Evolutionary conservation across 2,797 vertebrate genomes (phyloP).

Genomic region (Mormyrus proboscirostris): DNA sequence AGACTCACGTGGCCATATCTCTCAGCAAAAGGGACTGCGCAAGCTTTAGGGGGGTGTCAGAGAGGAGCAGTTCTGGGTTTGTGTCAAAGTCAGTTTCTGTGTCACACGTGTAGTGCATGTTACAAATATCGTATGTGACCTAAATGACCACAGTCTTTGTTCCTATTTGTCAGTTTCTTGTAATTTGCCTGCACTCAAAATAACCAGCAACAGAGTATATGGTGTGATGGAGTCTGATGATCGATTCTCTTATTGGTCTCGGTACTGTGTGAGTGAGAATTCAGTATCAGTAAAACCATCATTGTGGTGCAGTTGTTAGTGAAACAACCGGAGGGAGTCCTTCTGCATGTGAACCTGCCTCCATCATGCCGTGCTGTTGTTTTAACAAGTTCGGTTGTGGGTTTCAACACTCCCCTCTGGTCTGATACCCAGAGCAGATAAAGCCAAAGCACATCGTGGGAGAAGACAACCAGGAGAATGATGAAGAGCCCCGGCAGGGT

Average conservation of each 20-base stretch:
- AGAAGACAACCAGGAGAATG: constrained; percentile 67
- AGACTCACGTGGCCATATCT: not conserved
- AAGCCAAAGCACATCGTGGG: constrained; percentile 65
- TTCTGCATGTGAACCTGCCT: not conserved
- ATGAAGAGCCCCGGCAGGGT: constrained; percentile 72
- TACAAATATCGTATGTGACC: not conserved
- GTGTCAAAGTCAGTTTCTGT: not conserved
- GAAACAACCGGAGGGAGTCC: not conserved
- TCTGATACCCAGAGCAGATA: constrained; percentile 61
- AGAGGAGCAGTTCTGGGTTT: not conserved
- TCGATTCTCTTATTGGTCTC: not conserved
- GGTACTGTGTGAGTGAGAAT: not conserved
- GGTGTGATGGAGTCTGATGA: not conserved
- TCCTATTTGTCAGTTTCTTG: not conserved
- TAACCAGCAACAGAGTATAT: not conserved
- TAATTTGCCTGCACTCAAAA: not conserved
- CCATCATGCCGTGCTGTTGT: not conserved
- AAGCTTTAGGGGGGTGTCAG: not conserved
- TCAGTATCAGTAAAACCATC: not conserved
- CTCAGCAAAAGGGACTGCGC: not conserved
- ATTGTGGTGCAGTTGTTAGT: not conserved
- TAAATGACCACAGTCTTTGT: not conserved
- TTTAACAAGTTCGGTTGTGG: not conserved
- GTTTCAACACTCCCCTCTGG: not conserved
- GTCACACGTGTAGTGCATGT: not conserved